Evolutionary conservation across 2,888 invertebrate species (phyloP).

Genomic region (Xestia rhomboidea): DNA sequence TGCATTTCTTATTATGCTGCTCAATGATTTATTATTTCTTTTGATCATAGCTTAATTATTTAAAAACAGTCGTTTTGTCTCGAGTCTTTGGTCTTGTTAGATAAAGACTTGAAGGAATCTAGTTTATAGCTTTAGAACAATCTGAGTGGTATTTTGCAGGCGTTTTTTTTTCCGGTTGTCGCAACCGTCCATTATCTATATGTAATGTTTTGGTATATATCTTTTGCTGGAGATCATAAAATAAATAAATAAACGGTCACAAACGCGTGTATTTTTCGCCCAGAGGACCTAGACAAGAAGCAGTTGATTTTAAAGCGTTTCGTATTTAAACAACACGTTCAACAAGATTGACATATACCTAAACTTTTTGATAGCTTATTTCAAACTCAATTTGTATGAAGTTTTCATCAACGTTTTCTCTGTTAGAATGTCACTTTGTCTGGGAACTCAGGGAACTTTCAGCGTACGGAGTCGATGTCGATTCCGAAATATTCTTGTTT

Average conservation of each 20-base stretch:
- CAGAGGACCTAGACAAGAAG: neutral
- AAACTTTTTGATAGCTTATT: neutral
- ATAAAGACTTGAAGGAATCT: neutral
- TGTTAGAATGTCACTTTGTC: too few relatives aligned
- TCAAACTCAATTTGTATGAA: neutral
- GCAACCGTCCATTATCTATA: too few relatives aligned
- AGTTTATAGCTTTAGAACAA: neutral
- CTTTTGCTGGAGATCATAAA: neutral
- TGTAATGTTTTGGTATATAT: neutral
- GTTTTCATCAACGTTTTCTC: neutral
- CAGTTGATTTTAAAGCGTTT: neutral
- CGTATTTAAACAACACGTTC: neutral
- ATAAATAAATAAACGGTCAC: neutral
- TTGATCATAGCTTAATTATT: conserved; percentile 4
- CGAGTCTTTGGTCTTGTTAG: neutral
- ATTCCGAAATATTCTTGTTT: too few relatives aligned
- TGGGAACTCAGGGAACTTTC: too few relatives aligned
- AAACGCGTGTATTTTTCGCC: neutral
- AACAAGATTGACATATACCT: neutral
- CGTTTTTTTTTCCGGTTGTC: neutral
- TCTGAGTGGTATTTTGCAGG: too few relatives aligned
- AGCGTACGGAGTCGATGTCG: too few relatives aligned
- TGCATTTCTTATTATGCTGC: conserved; percentile 18
- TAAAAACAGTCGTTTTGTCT: neutral
- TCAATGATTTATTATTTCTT: conserved; percentile 41